phyloP scores from a whole-genome alignment of 2,113 vertebrate genomes.

The Hypocryptadius cinnamomeus region DNA sequence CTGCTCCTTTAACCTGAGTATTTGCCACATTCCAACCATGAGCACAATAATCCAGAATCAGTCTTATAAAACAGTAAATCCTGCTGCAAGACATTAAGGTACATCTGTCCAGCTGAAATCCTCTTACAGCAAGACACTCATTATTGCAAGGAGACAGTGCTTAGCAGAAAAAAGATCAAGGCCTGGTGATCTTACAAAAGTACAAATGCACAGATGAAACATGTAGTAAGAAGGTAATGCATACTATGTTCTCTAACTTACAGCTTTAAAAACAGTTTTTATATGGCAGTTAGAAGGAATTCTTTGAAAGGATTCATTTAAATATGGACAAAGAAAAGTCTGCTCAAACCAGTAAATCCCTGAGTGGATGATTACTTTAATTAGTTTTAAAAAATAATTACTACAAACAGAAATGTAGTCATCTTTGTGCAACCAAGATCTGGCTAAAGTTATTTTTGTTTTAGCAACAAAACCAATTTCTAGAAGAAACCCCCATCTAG shows the following conservation, averaged over 20 bases:
- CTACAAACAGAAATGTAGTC: background rate
- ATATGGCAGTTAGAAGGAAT: background rate
- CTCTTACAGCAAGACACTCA: slow-evolving; percentile 39
- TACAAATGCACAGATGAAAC: background rate
- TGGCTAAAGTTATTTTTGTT: background rate
- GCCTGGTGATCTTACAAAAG: background rate
- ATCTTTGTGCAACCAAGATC: background rate
- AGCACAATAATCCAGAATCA: slow-evolving; percentile 16
- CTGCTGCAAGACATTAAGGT: slow-evolving; percentile 45
- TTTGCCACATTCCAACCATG: background rate
- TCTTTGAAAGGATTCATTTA: background rate
- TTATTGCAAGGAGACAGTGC: background rate
- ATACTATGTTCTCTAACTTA: background rate
- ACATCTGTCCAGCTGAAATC: slow-evolving; percentile 55
- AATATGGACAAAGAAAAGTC: background rate
- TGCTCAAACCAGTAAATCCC: background rate
- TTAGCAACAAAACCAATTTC: background rate
- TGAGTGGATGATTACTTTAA: background rate
- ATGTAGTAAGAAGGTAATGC: background rate
- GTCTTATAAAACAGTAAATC: slow-evolving; percentile 48
- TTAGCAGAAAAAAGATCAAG: slow-evolving; percentile 30
- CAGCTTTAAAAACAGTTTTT: background rate
- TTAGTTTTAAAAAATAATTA: background rate
- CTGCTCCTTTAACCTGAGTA: background rate
- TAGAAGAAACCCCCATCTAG: background rate